These are phyloP conservation scores for Peromyscus nudipes DNA, from an alignment of 2,797 vertebrate species.

Conservation along the genomic window DNA sequence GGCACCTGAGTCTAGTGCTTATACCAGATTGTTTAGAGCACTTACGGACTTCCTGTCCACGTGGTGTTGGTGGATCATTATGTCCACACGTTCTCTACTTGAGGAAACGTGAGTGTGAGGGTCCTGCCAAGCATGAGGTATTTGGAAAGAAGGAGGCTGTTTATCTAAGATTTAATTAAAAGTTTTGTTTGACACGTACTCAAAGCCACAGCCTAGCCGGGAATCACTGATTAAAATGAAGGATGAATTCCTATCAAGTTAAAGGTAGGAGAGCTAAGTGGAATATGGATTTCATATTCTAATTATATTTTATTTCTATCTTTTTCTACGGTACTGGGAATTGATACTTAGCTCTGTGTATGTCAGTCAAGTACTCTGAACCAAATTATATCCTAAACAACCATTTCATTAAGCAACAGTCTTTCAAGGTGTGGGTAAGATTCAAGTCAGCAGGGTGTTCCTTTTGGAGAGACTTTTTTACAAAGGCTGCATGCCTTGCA, in stretches of 20 bases:
- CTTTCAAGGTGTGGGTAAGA: not conserved
- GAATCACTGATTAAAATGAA: not conserved
- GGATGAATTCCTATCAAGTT: not conserved
- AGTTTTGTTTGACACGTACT: constrained; percentile 8
- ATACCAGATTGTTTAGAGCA: not conserved
- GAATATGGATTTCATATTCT: not conserved
- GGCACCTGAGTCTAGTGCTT: not conserved
- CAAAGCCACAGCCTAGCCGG: not conserved
- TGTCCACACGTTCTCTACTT: not conserved
- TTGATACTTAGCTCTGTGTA: not conserved
- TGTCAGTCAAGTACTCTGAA: not conserved
- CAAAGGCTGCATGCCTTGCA: not conserved
- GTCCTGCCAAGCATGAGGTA: not conserved
- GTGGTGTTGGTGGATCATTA: not conserved
- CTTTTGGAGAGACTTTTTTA: constrained; percentile 25
- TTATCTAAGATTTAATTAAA: not conserved
- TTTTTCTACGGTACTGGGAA: not conserved
- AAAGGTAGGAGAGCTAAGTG: not conserved
- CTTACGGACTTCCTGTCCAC: not conserved
- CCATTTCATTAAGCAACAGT: constrained; percentile 23
- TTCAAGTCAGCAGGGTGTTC: not conserved
- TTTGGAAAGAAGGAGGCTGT: constrained; percentile 18
- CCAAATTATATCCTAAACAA: not conserved
- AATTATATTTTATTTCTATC: not conserved
- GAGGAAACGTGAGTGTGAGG: not conserved